A percentile compares a stretch with the other conserved stretches of the same genome.
Conservation (phyloP, 2,113 vertebrate genomes). For the Microcebus jonahi region DNA sequence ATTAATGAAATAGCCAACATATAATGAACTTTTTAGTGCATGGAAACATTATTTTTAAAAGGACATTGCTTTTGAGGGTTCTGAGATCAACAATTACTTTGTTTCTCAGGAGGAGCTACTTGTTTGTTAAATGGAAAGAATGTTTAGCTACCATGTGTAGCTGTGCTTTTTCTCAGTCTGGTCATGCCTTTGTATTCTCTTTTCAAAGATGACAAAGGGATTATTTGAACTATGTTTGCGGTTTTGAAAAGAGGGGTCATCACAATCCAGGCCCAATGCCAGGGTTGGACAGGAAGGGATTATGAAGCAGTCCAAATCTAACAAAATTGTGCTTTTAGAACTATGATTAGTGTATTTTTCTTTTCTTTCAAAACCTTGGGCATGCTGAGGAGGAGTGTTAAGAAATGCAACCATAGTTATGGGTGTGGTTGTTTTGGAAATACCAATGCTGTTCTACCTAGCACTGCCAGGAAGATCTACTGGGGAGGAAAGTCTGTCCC, state of each 20-base stretch:
- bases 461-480: conserved; percentile 32
- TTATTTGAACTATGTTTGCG: conserved; percentile 9
- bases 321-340: background rate
- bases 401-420: background rate
- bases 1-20: background rate
- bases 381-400: conserved; percentile 39
- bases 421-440: conserved; percentile 69
- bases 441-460: conserved; percentile 16
- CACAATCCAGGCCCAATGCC: conserved; percentile 40
- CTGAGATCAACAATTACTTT: background rate
- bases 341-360: background rate
- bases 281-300: conserved; percentile 49
- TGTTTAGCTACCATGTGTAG: background rate
- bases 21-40: background rate
- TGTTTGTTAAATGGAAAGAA: conserved; percentile 13
- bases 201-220: conserved; percentile 39
- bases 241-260: conserved; percentile 44
- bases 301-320: background rate
- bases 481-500: background rate
- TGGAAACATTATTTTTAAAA: background rate
- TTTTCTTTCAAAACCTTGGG: background rate
- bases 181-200: conserved; percentile 12
- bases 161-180: conserved; percentile 26
- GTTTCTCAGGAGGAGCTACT: background rate
- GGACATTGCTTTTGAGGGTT: background rate